These are phyloP conservation scores for Margaritifera margaritifera DNA, from an alignment of 2,888 invertebrate genomes.

Conservation along the genomic window DNA sequence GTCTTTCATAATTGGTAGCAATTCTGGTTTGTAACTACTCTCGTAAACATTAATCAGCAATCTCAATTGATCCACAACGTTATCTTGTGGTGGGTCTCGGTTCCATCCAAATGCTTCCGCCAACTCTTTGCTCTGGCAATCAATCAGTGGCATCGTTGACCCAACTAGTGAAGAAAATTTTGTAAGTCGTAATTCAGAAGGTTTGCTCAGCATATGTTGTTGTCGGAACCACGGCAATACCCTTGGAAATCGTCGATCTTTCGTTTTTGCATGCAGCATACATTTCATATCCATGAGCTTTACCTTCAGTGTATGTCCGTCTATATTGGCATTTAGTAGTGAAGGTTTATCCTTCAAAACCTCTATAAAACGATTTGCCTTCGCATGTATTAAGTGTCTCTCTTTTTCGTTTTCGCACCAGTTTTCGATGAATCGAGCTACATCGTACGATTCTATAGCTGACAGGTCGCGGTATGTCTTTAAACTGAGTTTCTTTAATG, in stretches of 20 bases:
- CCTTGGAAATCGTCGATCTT: neutral
- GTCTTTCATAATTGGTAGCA: constrained; percentile 5
- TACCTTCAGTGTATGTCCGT: too few relatives aligned
- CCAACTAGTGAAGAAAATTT: too few relatives aligned
- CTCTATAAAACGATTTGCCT: neutral
- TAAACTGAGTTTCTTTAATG: constrained; percentile 10
- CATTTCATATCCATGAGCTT: constrained; percentile 5
- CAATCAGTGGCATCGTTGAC: too few relatives aligned
- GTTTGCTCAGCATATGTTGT: neutral
- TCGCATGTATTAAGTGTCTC: too few relatives aligned
- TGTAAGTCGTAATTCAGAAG: too few relatives aligned
- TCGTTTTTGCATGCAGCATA: constrained; percentile 2
- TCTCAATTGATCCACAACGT: constrained; percentile 14
- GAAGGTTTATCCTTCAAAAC: neutral
- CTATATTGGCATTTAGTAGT: too few relatives aligned
- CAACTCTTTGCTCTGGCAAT: neutral
- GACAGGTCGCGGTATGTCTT: constrained; percentile 6
- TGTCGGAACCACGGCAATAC: constrained; percentile 14
- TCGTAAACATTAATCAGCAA: constrained; percentile 9
- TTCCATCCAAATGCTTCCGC: constrained; percentile 2
- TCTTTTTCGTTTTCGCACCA: neutral
- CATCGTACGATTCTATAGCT: constrained; percentile 3
- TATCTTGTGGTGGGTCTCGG: constrained; percentile 3
- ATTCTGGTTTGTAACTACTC: constrained; percentile 11
- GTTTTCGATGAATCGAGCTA: constrained; percentile 8